phyloP scores from a whole-genome alignment of 2,113 vertebrate genomes.

The Hypanus sabinus region DNA sequence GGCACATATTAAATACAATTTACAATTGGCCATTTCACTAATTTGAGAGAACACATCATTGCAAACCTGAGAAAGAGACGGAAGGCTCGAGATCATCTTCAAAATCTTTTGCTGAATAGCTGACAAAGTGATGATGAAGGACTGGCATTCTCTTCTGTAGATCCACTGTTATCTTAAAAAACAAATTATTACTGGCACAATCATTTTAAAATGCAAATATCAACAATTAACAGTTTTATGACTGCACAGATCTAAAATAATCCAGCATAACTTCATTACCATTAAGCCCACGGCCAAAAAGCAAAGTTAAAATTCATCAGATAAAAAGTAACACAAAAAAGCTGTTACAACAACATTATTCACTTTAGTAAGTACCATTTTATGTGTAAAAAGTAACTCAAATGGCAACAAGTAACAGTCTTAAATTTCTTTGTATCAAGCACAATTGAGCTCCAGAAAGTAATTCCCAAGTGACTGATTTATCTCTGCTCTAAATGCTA shows the following conservation, averaged over 20 bases:
- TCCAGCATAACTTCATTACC: not conserved
- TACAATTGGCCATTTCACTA: slow-evolving; percentile 4
- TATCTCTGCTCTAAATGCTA: not conserved
- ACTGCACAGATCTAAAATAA: not conserved
- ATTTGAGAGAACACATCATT: not conserved
- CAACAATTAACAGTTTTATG: not conserved
- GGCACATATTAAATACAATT: not conserved
- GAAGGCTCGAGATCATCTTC: slow-evolving; percentile 58
- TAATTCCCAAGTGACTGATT: not conserved
- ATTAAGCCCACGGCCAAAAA: no score
- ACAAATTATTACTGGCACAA: not conserved
- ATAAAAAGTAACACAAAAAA: not conserved
- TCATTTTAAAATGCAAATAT: not conserved
- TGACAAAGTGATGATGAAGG: slow-evolving; percentile 83
- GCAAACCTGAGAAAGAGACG: slow-evolving; percentile 67
- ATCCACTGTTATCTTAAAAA: slow-evolving; percentile 74
- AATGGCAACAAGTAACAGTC: not conserved
- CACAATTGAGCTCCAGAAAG: not conserved
- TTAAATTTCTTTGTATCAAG: no score
- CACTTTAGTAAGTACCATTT: not conserved
- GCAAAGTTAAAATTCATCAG: not conserved
- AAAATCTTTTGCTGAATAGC: slow-evolving; percentile 71
- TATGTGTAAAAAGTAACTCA: not conserved
- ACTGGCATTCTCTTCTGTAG: slow-evolving; percentile 68
- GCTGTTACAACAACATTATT: not conserved